Percentiles rank a stretch among this genome's conserved stretches.
These are phyloP conservation scores for Leuctra nigra DNA, from an alignment of 2,888 invertebrate species.

Conservation along the genomic window DNA sequence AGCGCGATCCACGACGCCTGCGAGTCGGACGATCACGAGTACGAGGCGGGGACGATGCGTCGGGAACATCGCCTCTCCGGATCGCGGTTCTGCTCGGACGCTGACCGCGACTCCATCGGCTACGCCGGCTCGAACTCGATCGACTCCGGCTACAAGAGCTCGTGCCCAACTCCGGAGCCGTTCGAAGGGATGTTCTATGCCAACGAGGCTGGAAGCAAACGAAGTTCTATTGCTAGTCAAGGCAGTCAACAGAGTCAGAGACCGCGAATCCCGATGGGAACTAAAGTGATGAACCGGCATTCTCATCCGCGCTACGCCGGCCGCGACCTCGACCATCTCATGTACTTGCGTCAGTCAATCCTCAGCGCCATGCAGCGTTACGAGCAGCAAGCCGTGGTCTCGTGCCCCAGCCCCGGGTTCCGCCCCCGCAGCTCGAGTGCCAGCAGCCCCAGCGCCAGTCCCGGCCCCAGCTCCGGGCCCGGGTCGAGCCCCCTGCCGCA, in stretches of 20 bases:
- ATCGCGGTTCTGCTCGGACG: conserved; percentile 27
- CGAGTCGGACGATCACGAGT: conserved; percentile 32
- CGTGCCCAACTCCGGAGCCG: conserved; percentile 37
- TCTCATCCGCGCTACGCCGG: conserved; percentile 29
- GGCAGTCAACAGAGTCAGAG: conserved; percentile 28
- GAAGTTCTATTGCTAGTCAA: conserved; percentile 31
- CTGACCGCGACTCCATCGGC: conserved; percentile 35
- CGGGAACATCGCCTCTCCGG: conserved; percentile 21
- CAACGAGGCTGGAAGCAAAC: conserved; percentile 23
- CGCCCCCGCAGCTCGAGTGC: conserved; percentile 29
- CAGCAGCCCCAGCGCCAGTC: conserved; percentile 26
- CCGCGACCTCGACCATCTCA: conserved; percentile 33
- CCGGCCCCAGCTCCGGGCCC: conserved; percentile 21
- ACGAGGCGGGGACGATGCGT: conserved; percentile 13
- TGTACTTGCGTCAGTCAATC: conserved; percentile 34
- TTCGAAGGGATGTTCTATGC: conserved; percentile 34
- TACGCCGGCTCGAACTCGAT: conserved; percentile 38
- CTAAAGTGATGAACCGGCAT: conserved; percentile 33
- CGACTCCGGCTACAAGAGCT: conserved; percentile 38
- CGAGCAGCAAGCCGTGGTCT: conserved; percentile 27
- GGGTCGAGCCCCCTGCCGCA: conserved; percentile 27
- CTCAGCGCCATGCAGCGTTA: conserved; percentile 35
- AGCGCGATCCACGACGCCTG: conserved; percentile 34
- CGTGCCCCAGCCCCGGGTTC: conserved; percentile 24
- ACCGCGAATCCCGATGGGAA: conserved; percentile 37